phyloP scores from a whole-genome alignment of 2,888 invertebrate genomes.

The Drosophila engyochracea region DNA sequence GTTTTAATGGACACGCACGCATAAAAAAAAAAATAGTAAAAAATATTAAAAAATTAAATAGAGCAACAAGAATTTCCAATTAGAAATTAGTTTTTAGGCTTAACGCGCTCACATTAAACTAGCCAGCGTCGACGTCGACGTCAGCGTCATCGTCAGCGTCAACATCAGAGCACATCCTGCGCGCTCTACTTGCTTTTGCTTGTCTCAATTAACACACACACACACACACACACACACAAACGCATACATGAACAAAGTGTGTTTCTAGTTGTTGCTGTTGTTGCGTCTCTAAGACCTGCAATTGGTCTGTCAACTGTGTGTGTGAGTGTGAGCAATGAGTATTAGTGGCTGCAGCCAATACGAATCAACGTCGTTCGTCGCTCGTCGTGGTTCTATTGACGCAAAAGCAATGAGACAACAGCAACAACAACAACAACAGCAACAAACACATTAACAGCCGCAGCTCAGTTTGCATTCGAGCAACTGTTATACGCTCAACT shows the following conservation, averaged over 20 bases:
- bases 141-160: slow-evolving; percentile 4
- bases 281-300: slow-evolving; percentile 72
- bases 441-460: slow-evolving; percentile 25
- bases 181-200: slow-evolving; percentile 40
- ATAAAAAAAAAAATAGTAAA: slow-evolving; percentile 17
- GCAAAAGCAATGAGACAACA: slow-evolving; percentile 70
- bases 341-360: slow-evolving; percentile 78
- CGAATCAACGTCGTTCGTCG: slow-evolving; percentile 65
- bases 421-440: slow-evolving; percentile 23
- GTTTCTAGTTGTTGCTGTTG: slow-evolving; percentile 39
- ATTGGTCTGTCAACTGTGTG: slow-evolving; percentile 77
- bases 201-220: slow-evolving; percentile 60
- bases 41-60: not conserved
- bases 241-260: not conserved
- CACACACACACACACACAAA: not conserved
- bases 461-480: slow-evolving; percentile 60
- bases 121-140: slow-evolving; percentile 22
- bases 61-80: slow-evolving; percentile 36
- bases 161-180: slow-evolving; percentile 58
- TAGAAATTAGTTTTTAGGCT: slow-evolving; percentile 47
- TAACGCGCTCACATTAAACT: slow-evolving; percentile 27
- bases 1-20: slow-evolving; percentile 77
- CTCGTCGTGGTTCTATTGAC: slow-evolving; percentile 72
- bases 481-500: slow-evolving; percentile 68
- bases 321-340: slow-evolving; percentile 76